A percentile compares a stretch with the other conserved stretches of the same genome.
phyloP scores from a whole-genome alignment of 2,888 invertebrate species.

The Agrypnus murinus region DNA sequence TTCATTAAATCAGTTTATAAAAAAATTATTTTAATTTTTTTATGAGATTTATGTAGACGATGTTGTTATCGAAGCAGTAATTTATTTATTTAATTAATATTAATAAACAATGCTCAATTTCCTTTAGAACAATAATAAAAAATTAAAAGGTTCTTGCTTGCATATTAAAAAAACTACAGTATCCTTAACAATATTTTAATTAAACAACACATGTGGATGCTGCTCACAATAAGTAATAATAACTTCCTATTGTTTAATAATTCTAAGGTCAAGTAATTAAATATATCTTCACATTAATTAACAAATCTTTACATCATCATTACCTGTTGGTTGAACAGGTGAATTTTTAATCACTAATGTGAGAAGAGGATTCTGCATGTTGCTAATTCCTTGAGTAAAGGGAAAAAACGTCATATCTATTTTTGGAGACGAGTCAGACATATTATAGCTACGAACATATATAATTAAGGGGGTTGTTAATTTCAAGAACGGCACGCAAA shows the following conservation, averaged over 20 bases:
- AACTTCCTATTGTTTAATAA: neutral
- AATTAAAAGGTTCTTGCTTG: no score
- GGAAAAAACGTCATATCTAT: neutral
- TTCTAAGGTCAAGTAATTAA: neutral
- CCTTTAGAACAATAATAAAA: no score
- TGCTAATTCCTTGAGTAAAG: neutral
- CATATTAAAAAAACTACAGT: no score
- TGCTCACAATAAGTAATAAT: conserved; percentile 1
- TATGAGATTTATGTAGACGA: no score
- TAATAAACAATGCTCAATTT: no score
- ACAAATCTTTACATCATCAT: neutral
- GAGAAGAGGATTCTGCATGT: neutral
- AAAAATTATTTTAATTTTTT: no score
- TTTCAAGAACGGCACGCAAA: neutral
- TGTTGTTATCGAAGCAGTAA: no score
- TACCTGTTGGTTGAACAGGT: no score
- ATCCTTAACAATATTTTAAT: neutral
- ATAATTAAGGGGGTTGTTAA: conserved; percentile 21
- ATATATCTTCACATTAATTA: conserved; percentile 6
- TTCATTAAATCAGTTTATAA: no score
- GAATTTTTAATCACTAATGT: no score
- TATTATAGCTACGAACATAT: neutral
- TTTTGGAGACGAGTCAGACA: neutral
- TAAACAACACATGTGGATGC: neutral
- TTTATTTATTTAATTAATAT: no score